Evolutionary conservation across 2,888 invertebrate genomes (phyloP).

Genomic region (Melitaea athalia): DNA sequence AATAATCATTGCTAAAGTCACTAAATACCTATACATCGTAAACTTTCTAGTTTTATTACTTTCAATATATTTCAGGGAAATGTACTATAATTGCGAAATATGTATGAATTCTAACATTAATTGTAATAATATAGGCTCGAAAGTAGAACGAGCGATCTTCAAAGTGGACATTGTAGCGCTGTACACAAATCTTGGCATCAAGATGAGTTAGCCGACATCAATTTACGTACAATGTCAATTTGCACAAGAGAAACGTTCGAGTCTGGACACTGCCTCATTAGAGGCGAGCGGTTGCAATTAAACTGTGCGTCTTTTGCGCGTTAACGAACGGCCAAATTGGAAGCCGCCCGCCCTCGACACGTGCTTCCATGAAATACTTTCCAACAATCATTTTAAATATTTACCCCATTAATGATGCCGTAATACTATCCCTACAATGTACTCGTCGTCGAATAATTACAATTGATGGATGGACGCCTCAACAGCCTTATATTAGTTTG

Average conservation of each 20-base stretch:
- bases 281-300: conserved; percentile 78
- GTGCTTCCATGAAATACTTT: conserved; percentile 66
- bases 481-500: conserved; percentile 31
- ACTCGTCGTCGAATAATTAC: conserved; percentile 29
- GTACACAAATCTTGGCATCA: conserved; percentile 53
- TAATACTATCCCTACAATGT: conserved; percentile 10
- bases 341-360: conserved; percentile 67
- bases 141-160: conserved; percentile 5
- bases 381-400: conserved; percentile 55
- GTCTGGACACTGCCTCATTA: conserved; percentile 75
- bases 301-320: conserved; percentile 78
- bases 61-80: not conserved
- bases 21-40: conserved; percentile 1
- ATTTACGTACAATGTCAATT: conserved; percentile 79
- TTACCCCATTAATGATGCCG: conserved; percentile 45
- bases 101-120: not conserved
- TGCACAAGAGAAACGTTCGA: conserved; percentile 65
- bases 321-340: conserved; percentile 80
- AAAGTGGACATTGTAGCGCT: conserved; percentile 32
- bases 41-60: conserved; percentile 4
- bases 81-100: not conserved
- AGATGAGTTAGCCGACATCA: conserved; percentile 63
- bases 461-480: conserved; percentile 31
- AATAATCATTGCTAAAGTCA: conserved; percentile 1
- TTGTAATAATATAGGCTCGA: not conserved